Base-by-base conservation (phyloP, 2,113 vertebrate genomes). In the Plestiodon gilberti region DNA sequence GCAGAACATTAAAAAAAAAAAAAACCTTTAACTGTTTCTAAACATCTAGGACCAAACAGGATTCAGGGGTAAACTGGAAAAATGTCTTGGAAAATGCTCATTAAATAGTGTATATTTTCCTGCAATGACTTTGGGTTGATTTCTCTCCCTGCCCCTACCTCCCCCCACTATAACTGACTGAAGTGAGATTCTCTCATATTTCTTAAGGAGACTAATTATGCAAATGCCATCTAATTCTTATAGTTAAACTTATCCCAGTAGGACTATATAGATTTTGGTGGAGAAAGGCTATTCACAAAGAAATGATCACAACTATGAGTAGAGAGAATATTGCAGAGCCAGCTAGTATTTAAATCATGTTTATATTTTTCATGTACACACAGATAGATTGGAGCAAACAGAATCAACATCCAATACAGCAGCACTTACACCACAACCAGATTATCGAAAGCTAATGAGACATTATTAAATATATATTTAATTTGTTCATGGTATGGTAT, bases 51-150 rank as follows among this genome's bases (percentile, higher is more conserved):
- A n/a, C n/a, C n/a, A 48, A 48, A 48, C 43, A 48, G 8, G 43
- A 48, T 48, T 48, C 43, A 48, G 43, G 43, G 43, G 43, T 48
- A 48, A 48, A 48, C 43, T 48, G 43, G 43, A 48, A 57, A 17
- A 69, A 0, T 69, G 91, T 89, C 91, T 87, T 89, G 59, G 81
- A 74, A 89, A 87, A 79, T 33, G 55, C 30, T 13, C 73, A 64
- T 61, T 86, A 55, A 92, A 90, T 61, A 38, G 75, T 70, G 22
- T 77, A 78, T 43, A 22, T 81, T 77, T 7, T 2, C 4, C 76
- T 75, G 38, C 6, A 78, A 55, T 20, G 55, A 69, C n/a, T 69
- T 57, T 57, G 65, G 14, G 65, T 10, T n/a, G 65, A 33, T 69
- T 69, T 69, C 30, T 69, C 65, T 57, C 55, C 55, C 55, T 5